phyloP scores from a whole-genome alignment of 2,888 invertebrate genomes.

The Hipparchia semele region DNA sequence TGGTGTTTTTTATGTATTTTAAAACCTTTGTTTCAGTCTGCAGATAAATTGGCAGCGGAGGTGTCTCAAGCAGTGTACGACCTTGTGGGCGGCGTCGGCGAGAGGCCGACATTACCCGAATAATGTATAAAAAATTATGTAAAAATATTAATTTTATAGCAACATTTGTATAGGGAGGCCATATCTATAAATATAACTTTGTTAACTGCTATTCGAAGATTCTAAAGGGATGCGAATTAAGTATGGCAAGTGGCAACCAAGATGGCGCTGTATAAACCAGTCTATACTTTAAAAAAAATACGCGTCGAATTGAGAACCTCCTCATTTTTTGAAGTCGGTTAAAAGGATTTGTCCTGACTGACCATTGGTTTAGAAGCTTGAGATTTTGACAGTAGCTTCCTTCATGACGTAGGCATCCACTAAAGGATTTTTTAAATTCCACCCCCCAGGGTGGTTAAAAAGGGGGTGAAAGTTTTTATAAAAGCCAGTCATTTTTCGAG shows the following conservation, averaged over 20 bases:
- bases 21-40: constrained; percentile 67
- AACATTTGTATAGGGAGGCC: constrained; percentile 3
- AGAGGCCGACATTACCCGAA: constrained; percentile 75
- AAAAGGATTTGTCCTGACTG: too few species aligned
- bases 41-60: constrained; percentile 88
- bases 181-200: neutral
- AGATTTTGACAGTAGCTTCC: too few species aligned
- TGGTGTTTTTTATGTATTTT: neutral
- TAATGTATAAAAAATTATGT: constrained; percentile 36
- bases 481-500: too few species aligned
- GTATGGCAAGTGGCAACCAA: neutral
- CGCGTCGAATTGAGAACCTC: too few species aligned
- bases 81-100: constrained; percentile 91
- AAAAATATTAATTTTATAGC: neutral
- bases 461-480: too few species aligned
- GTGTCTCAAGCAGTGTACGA: constrained; percentile 90
- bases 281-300: too few species aligned
- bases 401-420: too few species aligned
- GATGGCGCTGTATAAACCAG: too few species aligned
- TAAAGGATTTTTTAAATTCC: too few species aligned
- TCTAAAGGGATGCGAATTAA: neutral
- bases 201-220: neutral
- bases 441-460: too few species aligned
- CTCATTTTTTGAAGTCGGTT: too few species aligned
- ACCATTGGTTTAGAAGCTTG: too few species aligned